Evolutionary conservation across 2,888 invertebrate species (phyloP), one percentile per base, ranked within the genome.

Genomic region (Drosophila cognata): DNA sequence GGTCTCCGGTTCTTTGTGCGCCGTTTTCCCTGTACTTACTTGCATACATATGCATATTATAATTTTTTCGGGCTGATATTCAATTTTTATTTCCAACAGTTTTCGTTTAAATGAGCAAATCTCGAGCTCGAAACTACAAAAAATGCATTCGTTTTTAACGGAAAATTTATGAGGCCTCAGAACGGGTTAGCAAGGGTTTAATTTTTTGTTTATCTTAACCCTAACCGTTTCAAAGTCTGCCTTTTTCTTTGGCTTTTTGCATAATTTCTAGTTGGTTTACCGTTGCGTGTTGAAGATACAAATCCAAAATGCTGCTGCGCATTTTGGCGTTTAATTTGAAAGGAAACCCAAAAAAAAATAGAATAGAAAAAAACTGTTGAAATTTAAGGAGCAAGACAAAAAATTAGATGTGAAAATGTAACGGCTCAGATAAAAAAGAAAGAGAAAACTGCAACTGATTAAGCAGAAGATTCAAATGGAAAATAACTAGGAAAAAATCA

Each of bases 91-190:
- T 84, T 81, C 48, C 61, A 68, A 29, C 33, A 80, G 81, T 84
- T 88, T 88, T 79, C 80, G 87, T 88, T 89, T 79, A 81, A 88
- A 88, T 87, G 89, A 87, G 85, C 89, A 84, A 84, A 78, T 75
- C 75, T 59, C 52, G 46, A 29, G 58, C 31, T 11, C 5, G 35
- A 43, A 62, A 52, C 16, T 36, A 70, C 35, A 74, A 74, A 62
- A 81, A 81, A 81, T 85, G 82, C 81, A 79, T 79, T 79, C 70
- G 75, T 86, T 87, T 90, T 88, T 87, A 90, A 90, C 89, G 84
- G 87, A 85, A 88, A 90, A 88, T 88, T 88, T 90, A 88, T 88
- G 88, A 60, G 56, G 18, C 13, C 58, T 31, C 21, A 33, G 62
- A 77, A 72, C 68, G 75, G 69, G 76, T 79, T 57, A 56, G 61